Conservation (phyloP, 2,888 invertebrate genomes). For the Drosophila niveifrons region DNA sequence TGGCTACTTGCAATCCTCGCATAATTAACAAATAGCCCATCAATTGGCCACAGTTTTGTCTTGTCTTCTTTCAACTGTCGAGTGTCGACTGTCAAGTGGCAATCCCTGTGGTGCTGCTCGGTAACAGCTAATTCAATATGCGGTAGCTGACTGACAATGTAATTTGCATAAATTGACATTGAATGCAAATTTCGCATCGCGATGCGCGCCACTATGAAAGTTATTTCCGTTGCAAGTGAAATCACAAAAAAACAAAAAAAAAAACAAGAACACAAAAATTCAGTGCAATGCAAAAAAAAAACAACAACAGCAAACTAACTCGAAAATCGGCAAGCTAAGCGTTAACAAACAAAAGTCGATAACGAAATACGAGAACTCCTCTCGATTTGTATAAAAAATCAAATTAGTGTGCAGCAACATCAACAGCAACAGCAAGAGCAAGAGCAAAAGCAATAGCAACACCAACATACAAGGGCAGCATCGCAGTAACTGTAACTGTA, state of each 20-base stretch:
- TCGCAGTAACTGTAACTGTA: conserved; percentile 45
- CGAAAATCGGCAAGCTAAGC: conserved; percentile 75
- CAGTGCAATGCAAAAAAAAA: not conserved
- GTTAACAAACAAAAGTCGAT: conserved; percentile 79
- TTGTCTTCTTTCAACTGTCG: conserved; percentile 39
- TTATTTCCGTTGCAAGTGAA: conserved; percentile 56
- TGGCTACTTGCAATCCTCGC: conserved; percentile 23
- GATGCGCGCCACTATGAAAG: conserved; percentile 62
- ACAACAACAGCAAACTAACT: conserved; percentile 27
- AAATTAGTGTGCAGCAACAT: conserved; percentile 67
- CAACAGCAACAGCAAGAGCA: conserved; percentile 16
- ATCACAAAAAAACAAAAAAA: conserved; percentile 18
- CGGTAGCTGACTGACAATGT: conserved; percentile 61
- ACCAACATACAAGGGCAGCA: not conserved
- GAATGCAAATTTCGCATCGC: conserved; percentile 78
- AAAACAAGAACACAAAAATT: conserved; percentile 1
- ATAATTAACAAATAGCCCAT: conserved; percentile 49
- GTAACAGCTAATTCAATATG: conserved; percentile 54
- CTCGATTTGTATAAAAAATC: conserved; percentile 76
- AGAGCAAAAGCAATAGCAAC: conserved; percentile 12
- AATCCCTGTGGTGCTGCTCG: conserved; percentile 3
- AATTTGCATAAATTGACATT: conserved; percentile 84
- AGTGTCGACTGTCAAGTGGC: not conserved
- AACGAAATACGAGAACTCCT: conserved; percentile 70
- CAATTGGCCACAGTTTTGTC: conserved; percentile 66